Evolutionary conservation across 2,113 vertebrate genomes (phyloP).

Genomic region (Quiscalus mexicanus): DNA sequence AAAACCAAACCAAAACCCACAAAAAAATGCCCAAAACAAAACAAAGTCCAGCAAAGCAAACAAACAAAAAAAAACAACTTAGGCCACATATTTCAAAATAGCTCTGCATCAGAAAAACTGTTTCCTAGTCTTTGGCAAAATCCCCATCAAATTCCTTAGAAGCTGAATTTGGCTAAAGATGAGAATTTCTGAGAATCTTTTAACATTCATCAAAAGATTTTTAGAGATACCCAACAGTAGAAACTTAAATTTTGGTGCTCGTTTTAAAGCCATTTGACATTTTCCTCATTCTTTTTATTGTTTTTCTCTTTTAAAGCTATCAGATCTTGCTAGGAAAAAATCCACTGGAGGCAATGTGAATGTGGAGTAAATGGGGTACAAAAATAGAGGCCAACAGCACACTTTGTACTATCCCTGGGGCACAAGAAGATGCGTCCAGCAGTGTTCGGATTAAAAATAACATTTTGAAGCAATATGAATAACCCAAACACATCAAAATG

Average conservation of each 20-base stretch:
- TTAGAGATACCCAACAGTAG: background rate
- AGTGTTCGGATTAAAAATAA: constrained; percentile 35
- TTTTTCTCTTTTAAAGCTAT: background rate
- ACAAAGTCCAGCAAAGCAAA: background rate
- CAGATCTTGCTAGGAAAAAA: background rate
- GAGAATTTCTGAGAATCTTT: background rate
- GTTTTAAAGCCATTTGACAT: background rate
- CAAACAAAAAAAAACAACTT: background rate
- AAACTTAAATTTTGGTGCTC: background rate
- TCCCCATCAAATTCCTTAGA: background rate
- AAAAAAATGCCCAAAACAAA: background rate
- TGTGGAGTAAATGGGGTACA: constrained; percentile 38
- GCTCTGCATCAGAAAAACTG: background rate
- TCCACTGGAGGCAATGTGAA: background rate
- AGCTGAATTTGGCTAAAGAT: background rate
- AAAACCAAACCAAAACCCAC: background rate
- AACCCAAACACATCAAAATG: constrained; percentile 42
- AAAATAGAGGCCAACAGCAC: constrained; percentile 8
- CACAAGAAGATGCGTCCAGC: constrained; percentile 13
- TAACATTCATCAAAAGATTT: background rate
- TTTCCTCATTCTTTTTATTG: background rate
- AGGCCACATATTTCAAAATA: background rate
- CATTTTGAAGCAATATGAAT: constrained; percentile 14
- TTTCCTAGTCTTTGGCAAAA: background rate
- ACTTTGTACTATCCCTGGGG: background rate